phyloP scores from a whole-genome alignment of 1,140 invertebrate genomes.

The Drosophila micromelanica region DNA sequence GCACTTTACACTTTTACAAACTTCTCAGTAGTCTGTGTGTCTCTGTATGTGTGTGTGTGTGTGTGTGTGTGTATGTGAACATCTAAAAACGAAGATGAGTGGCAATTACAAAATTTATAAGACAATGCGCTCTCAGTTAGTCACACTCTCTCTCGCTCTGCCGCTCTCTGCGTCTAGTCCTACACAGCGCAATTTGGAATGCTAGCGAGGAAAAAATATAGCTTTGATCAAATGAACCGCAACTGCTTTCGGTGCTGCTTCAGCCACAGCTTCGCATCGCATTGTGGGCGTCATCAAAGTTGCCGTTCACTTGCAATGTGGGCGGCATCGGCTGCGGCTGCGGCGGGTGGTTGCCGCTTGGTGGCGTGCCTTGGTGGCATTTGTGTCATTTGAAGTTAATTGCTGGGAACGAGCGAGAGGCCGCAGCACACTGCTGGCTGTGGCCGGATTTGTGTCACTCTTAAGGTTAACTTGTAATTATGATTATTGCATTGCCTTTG shows the following conservation, averaged over 20 bases:
- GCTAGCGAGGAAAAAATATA: conserved; percentile 53
- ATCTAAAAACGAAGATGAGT: conserved; percentile 44
- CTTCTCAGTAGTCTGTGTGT: conserved; percentile 3
- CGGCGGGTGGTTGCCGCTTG: conserved; percentile 31
- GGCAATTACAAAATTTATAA: conserved; percentile 63
- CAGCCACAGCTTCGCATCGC: conserved; percentile 37
- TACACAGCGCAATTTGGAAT: conserved; percentile 69
- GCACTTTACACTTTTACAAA: conserved; percentile 53
- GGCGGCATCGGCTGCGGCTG: conserved; percentile 40
- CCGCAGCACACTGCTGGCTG: conserved; percentile 39
- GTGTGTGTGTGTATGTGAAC: conserved; percentile 14
- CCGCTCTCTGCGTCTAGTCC: conserved; percentile 41
- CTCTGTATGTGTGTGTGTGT: conserved; percentile 5
- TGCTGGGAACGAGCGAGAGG: conserved; percentile 75
- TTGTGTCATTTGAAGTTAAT: conserved; percentile 83
- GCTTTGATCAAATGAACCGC: conserved; percentile 76
- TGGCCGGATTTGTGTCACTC: conserved; percentile 79
- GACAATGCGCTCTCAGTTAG: conserved; percentile 40
- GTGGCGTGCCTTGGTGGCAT: conserved; percentile 78
- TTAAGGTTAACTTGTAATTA: conserved; percentile 83
- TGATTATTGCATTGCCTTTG: conserved; percentile 65
- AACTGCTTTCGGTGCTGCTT: conserved; percentile 45
- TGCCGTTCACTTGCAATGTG: conserved; percentile 80
- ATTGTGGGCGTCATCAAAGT: conserved; percentile 78
- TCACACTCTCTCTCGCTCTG: conserved; percentile 8